Percentiles rank a stretch among this genome's conserved stretches.
Evolutionary conservation across 2,888 invertebrate genomes (phyloP).

Genomic region (Parnassius smintheus): DNA sequence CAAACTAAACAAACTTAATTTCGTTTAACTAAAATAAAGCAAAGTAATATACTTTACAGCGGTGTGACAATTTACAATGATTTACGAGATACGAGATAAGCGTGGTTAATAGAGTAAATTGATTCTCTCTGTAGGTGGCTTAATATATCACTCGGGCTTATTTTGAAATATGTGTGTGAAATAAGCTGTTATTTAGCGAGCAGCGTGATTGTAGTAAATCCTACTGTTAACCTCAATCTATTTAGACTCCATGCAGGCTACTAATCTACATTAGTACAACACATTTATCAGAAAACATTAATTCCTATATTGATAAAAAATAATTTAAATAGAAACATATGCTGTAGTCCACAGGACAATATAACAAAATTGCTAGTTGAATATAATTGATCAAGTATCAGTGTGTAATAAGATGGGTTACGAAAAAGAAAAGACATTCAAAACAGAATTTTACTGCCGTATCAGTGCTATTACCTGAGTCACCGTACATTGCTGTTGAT

Average conservation of each 20-base stretch:
- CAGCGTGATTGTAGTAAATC: slow-evolving; percentile 22
- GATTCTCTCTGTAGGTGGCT: slow-evolving; percentile 26
- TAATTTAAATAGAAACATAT: too few species aligned
- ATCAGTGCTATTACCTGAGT: too few species aligned
- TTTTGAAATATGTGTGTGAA: slow-evolving; percentile 25
- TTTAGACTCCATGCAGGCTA: slow-evolving; percentile 16
- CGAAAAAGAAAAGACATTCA: too few species aligned
- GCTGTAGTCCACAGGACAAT: too few species aligned
- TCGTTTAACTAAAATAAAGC: neutral
- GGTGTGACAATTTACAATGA: slow-evolving; percentile 23
- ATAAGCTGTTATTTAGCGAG: slow-evolving; percentile 27
- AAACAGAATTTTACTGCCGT: too few species aligned
- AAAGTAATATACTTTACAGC: slow-evolving; percentile 1
- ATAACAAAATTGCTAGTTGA: too few species aligned
- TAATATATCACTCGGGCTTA: slow-evolving; percentile 27
- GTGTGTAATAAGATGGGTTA: too few species aligned
- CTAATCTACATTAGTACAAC: slow-evolving; percentile 15
- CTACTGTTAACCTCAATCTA: slow-evolving; percentile 23
- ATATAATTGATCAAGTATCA: too few species aligned
- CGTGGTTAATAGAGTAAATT: slow-evolving; percentile 26
- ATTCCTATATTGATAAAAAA: neutral
- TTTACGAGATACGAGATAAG: slow-evolving; percentile 23
- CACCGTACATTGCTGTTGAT: too few species aligned
- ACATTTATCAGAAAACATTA: slow-evolving; percentile 1
- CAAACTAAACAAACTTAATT: too few species aligned